phyloP scores from a whole-genome alignment of 2,888 invertebrate genomes.

The Scaptomyza reducta region DNA sequence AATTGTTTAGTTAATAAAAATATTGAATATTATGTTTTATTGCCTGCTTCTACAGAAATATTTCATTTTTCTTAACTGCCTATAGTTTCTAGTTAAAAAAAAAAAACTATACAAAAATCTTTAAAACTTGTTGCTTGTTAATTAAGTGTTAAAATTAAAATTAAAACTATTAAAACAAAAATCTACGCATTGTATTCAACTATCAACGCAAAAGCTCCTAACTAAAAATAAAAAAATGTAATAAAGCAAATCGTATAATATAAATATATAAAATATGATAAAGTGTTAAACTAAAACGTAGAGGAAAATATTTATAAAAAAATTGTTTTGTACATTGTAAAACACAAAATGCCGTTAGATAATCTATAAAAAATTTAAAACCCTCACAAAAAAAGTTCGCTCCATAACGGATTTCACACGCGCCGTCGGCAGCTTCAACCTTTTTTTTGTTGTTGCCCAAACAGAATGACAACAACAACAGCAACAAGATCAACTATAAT shows the following conservation, averaged over 20 bases:
- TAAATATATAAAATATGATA: not conserved
- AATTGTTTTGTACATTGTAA: conserved; percentile 3
- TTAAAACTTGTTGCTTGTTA: not conserved
- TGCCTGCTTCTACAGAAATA: not conserved
- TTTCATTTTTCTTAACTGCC: conserved; percentile 21
- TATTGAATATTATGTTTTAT: no score
- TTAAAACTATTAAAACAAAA: not conserved
- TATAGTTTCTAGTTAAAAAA: conserved; percentile 21
- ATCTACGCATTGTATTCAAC: conserved; percentile 3
- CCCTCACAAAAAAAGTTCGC: not conserved
- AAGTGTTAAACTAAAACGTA: not conserved
- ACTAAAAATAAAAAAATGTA: conserved; percentile 9
- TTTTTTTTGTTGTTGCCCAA: conserved; percentile 40
- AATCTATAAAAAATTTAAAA: conserved; percentile 5
- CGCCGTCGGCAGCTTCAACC: conserved; percentile 53
- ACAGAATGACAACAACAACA: conserved; percentile 63
- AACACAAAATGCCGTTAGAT: conserved; percentile 8
- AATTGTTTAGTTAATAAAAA: not conserved
- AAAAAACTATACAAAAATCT: not conserved
- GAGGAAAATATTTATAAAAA: not conserved
- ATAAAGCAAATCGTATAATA: no score
- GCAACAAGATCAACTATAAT: conserved; percentile 53
- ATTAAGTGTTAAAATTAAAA: not conserved
- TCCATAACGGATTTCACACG: conserved; percentile 50
- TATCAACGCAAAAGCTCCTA: conserved; percentile 39